Evolutionary conservation across 2,888 invertebrate genomes (phyloP), one percentile per base, ranked within the genome.

Genomic region (Hydropsyche betteni): DNA sequence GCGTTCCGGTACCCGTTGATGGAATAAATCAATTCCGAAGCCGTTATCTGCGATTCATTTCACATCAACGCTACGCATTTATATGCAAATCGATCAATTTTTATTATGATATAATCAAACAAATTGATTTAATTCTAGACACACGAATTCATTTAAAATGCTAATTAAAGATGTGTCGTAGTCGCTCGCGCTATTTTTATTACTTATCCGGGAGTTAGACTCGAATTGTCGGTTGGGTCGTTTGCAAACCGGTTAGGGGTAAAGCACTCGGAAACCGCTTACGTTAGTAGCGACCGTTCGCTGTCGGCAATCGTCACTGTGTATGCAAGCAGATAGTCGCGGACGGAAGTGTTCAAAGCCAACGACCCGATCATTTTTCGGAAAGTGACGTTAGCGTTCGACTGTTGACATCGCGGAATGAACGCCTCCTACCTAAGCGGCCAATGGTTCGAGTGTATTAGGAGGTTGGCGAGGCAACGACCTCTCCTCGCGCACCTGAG

Each of bases 231-330:
- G 44, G 16, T 50, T 69, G 69, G 50, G 33, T 16, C 69, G 69
- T 44, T 51, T 10, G 70, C 70, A 52, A 70, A 70, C 70, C 70
- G 70, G 70, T 70, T 70, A 70, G 36, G 70, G 36, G 70, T 70
- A 70, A 70, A 53, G 70, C 53, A 53, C 70, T 70, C 52, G 52
- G 33, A 53, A n/a, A 52, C 16, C 70, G 34, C 58, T 34, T 24
- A 24, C 24, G 1, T 24, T 34, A 64, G 64, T 12, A 36, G 64
- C 64, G n/a, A 36, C 36, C n/a, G 34, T 2, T 64, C 34, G 36
- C 10, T 64, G 10, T 6, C 64, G 34, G 36, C 44, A 44, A 44
- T 64, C 64, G 24, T 64, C 34, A 64, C 44, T 44, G 10, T 44
- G n/a, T 64, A 36, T 64, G 36, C 36, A 64, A 36, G 64, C 44